A percentile compares a stretch with the other conserved stretches of the same genome.
These are phyloP conservation scores for Alectura lathami DNA, from an alignment of 2,113 vertebrate genomes.

Conservation along the genomic window DNA sequence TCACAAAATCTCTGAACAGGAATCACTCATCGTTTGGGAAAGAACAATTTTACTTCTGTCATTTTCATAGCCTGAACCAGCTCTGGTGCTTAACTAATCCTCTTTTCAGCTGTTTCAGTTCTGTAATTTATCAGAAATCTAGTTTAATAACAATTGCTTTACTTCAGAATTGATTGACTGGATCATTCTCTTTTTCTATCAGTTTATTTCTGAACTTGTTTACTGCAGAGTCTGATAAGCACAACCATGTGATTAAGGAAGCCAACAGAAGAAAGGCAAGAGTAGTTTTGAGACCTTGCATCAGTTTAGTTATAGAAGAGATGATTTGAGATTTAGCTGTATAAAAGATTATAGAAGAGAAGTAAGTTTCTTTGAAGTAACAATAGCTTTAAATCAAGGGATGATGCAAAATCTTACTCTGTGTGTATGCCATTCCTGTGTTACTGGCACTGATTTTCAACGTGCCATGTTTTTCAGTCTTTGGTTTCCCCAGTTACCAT, in stretches of 20 bases:
- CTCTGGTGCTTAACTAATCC: background rate
- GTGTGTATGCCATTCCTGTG: background rate
- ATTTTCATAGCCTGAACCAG: background rate
- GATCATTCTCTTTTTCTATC: background rate
- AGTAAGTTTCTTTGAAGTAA: no score
- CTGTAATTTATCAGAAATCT: background rate
- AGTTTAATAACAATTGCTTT: background rate
- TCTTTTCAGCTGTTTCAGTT: background rate
- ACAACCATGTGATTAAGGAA: background rate
- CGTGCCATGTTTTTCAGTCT: accelerated
- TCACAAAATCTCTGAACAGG: background rate
- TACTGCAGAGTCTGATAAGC: background rate
- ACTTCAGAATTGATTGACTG: background rate
- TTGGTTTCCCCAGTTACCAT: background rate
- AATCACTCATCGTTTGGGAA: background rate
- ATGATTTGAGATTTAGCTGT: no score
- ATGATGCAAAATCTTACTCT: background rate
- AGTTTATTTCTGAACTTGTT: background rate
- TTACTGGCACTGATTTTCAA: accelerated
- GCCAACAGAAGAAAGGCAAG: accelerated
- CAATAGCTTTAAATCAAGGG: background rate
- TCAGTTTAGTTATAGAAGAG: background rate
- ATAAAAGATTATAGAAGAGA: no score
- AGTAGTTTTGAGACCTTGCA: background rate
- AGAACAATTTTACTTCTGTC: background rate